Evolutionary conservation across 2,888 invertebrate species (phyloP).

Genomic region (Cantharis rufa): DNA sequence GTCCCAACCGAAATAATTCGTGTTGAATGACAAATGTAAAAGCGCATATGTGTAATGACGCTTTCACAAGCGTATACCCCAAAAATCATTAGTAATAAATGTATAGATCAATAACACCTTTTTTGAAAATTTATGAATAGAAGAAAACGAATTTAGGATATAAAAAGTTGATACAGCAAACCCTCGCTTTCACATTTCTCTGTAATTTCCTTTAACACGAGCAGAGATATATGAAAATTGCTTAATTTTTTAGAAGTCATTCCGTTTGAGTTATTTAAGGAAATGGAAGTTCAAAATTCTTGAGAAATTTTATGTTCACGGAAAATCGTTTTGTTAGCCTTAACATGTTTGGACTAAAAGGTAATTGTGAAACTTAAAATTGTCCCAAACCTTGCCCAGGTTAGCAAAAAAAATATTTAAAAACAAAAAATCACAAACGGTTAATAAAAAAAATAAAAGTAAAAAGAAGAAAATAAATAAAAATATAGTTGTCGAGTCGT

Average conservation of each 20-base stretch:
- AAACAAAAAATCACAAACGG: background rate
- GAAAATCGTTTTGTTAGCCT: background rate
- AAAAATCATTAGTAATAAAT: background rate
- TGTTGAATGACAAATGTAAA: background rate
- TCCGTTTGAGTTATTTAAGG: background rate
- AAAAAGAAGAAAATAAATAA: background rate
- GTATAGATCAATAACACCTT: background rate
- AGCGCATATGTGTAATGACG: background rate
- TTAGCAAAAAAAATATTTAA: background rate
- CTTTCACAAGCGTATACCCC: background rate
- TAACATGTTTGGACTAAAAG: background rate
- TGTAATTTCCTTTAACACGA: background rate
- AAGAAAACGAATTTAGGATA: background rate
- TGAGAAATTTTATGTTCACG: background rate
- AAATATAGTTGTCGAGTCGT: background rate
- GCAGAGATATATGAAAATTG: background rate
- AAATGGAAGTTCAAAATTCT: background rate
- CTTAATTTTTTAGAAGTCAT: background rate
- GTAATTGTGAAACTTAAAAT: background rate
- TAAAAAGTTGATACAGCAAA: background rate
- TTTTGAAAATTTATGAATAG: background rate
- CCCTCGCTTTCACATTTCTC: background rate
- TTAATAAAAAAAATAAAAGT: background rate
- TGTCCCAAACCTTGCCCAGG: background rate
- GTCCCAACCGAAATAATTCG: background rate